Base-by-base conservation (phyloP, 2,888 invertebrate genomes). In the Trachelus tabidus region DNA sequence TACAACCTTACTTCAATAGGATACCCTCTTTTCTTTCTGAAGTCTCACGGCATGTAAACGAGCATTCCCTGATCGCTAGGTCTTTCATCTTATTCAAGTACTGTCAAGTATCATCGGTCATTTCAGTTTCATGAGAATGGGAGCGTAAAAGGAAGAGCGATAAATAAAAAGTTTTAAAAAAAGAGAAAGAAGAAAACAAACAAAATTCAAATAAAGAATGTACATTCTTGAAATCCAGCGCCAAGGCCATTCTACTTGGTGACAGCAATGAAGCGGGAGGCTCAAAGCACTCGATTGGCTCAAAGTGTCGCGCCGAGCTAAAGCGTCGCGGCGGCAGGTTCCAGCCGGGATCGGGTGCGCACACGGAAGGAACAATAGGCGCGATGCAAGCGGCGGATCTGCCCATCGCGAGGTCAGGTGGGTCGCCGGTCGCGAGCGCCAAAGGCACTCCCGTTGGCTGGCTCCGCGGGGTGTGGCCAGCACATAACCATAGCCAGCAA, bases 371-470 rank as follows among this genome's bases (percentile, higher is more conserved):
- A 71, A 71, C 71, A 71, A 71, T 71, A 71, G 31, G 31, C 71
- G 11, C 71, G 31, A 34, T 71, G 71, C 71, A 31, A 33, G 31
- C 71, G 71, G 71, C 40, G 69, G 83, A 82, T 85, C 84, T 81
- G 83, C 83, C 87, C 86, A 87, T 87, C 86, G 87, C 87, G 81
- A 78, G 84, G 84, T 87, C 87, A 87, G 87, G 86, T 87, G 83
- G 83, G 73, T 84, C 82, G 85, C 82, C 82, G 77, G 83, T 85
- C 83, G 82, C 82, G 73, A 75, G 69, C 69, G 77, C 69, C 83
- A 80, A 82, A 81, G 81, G 85, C 83, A 84, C 84, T 75, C 75
- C 77, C 84, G 87, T 88, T 88, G 87, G 88, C 84, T 85, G 87
- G 82, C 82, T 84, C 73, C 83, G 80, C 82, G 88, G 88, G 88